Conservation (phyloP, 2,113 vertebrate species). For the Mustela lutreola region DNA sequence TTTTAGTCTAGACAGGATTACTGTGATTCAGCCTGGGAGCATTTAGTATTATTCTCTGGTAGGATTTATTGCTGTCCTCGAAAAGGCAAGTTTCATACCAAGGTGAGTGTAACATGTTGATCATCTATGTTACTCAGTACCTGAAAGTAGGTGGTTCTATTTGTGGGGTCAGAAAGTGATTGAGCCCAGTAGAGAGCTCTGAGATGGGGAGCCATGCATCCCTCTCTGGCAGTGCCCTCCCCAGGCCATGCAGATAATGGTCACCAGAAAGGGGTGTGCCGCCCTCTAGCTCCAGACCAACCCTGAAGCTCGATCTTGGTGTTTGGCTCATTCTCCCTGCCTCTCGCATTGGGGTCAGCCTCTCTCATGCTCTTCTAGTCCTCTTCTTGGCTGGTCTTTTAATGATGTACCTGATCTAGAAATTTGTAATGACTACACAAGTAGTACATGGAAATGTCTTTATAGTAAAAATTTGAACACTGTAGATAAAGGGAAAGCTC, state of each 20-base stretch:
- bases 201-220: background rate
- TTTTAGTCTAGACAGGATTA: conserved; percentile 64
- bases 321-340: background rate
- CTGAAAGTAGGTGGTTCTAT: background rate
- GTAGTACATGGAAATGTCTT: background rate
- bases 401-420: background rate
- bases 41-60: background rate
- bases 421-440: background rate
- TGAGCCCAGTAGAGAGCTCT: background rate
- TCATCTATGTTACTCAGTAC: conserved; percentile 57
- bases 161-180: background rate
- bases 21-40: background rate
- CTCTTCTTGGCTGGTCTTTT: background rate
- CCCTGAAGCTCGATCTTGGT: background rate
- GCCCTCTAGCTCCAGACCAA: background rate
- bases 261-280: background rate
- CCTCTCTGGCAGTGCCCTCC: background rate
- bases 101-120: conserved; percentile 10
- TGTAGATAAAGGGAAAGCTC: background rate
- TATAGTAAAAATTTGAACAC: background rate
- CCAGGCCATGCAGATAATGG: accelerated
- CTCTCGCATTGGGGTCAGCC: background rate
- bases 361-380: background rate
- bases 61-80: background rate
- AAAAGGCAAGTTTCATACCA: conserved; percentile 45